Evolutionary conservation across 2,888 invertebrate species (phyloP), one percentile per base, ranked within the genome.

Genomic region (Melinaea marsaeus): DNA sequence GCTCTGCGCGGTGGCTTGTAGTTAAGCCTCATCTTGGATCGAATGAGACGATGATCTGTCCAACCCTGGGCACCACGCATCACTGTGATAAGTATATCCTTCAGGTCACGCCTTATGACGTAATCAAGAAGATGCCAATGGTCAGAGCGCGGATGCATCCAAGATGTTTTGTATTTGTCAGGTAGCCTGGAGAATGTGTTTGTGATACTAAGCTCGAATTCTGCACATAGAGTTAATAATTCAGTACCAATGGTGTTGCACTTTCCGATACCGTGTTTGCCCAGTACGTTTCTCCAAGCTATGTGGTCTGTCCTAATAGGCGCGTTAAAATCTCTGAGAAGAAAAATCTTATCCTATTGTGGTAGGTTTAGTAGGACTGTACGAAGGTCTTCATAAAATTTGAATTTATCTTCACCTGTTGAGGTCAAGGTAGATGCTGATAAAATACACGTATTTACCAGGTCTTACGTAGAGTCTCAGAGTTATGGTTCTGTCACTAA

Each of bases 121-220:
- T 69, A 70, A 54, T 71, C 68, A 22, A 71, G 13, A 55, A 70
- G 67, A 58, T 71, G 71, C 70, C 70, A 72, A 55, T 72, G 72
- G 34, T 67, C 72, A 5, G 71, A 71, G 47, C 73, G 61, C 2
- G 70, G 22, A 22, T 22, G 22, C 22, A 22, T 22, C 22, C 22
- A 22, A 22, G 22, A 22, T 22, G 22, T 22, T 48, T 59, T 59
- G 22, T 37, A 59, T 35, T 48, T 58, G 13, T 58, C 58, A 7
- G 58, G 33, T 34, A 51, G 13, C 6, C 58, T 33, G 13, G n/a
- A 48, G 13, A 59, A 51, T 5, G 37, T 54, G 51, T 58, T 51
- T 9, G 59, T 59, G 5, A 57, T 6, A 37, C 35, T 13, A 3
- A 37, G 9, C 5, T 59, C 35, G 13, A 51, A 59, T 59, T 60